These are phyloP conservation scores for Lasioglossum marginatum DNA, from an alignment of 2,888 invertebrate genomes.

Conservation along the genomic window DNA sequence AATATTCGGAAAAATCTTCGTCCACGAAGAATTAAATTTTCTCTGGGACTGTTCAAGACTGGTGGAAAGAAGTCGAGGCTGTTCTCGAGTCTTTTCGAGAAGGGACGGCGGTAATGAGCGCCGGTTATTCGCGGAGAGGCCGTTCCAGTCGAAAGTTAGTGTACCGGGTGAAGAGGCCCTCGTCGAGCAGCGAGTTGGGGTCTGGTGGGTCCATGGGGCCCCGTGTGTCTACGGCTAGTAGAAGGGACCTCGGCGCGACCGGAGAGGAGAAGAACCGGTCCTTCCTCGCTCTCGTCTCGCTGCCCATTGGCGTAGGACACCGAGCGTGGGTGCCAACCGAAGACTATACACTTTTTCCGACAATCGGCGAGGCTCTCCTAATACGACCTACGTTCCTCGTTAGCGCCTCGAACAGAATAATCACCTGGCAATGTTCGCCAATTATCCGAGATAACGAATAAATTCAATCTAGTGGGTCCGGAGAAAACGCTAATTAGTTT, in stretches of 20 bases:
- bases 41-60: background rate
- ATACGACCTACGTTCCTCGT: slow-evolving; percentile 40
- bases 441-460: background rate
- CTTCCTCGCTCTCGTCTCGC: slow-evolving; percentile 69
- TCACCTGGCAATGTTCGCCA: background rate
- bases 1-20: background rate
- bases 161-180: slow-evolving; percentile 39
- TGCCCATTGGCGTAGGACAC: slow-evolving; percentile 75
- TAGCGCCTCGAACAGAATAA: slow-evolving; percentile 29
- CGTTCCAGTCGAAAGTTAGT: slow-evolving; percentile 56
- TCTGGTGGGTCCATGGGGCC: slow-evolving; percentile 40
- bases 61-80: background rate
- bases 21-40: background rate
- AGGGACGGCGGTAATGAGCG: slow-evolving; percentile 62
- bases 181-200: slow-evolving; percentile 54
- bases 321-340: slow-evolving; percentile 74
- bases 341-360: slow-evolving; percentile 49
- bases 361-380: slow-evolving; percentile 41
- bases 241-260: slow-evolving; percentile 66
- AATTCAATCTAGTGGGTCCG: background rate
- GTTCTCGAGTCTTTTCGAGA: slow-evolving; percentile 36
- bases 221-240: slow-evolving; percentile 57
- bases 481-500: background rate
- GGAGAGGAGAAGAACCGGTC: slow-evolving; percentile 76
- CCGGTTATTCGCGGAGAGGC: slow-evolving; percentile 58